A percentile compares a stretch with the other conserved stretches of the same genome.
Evolutionary conservation across 2,113 vertebrate genomes (phyloP).

Genomic region (Microcebus tavaratra): DNA sequence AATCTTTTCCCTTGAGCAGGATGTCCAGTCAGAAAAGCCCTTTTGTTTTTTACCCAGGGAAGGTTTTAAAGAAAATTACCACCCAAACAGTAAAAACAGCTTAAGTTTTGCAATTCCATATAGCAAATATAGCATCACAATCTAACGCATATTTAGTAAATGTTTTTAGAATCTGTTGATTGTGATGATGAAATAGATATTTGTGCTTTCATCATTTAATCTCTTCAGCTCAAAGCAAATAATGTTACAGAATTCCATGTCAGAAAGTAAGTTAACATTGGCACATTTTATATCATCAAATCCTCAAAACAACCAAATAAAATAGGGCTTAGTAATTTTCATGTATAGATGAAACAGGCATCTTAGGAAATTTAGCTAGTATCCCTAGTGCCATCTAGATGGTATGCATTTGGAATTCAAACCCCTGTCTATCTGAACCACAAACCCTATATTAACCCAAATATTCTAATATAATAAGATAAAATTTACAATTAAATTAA

Average conservation of each 20-base stretch:
- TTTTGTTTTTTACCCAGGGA: slow-evolving; percentile 27
- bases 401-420: not conserved
- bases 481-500: not conserved
- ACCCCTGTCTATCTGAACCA: not conserved
- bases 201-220: not conserved
- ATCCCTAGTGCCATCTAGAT: not conserved
- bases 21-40: slow-evolving; percentile 56
- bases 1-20: slow-evolving; percentile 76
- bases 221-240: not conserved
- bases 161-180: not conserved
- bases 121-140: not conserved
- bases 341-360: not conserved
- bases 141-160: not conserved
- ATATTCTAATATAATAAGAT: not conserved
- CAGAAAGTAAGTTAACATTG: not conserved
- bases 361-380: not conserved
- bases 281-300: not conserved
- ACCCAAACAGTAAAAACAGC: not conserved
- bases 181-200: not conserved
- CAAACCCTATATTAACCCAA: not conserved
- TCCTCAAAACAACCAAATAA: not conserved
- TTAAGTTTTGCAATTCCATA: not conserved
- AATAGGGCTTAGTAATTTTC: not conserved
- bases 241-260: not conserved
- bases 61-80: slow-evolving; percentile 57